Conservation (phyloP, 2,797 vertebrate genomes). For the Hippocampus kuda region DNA sequence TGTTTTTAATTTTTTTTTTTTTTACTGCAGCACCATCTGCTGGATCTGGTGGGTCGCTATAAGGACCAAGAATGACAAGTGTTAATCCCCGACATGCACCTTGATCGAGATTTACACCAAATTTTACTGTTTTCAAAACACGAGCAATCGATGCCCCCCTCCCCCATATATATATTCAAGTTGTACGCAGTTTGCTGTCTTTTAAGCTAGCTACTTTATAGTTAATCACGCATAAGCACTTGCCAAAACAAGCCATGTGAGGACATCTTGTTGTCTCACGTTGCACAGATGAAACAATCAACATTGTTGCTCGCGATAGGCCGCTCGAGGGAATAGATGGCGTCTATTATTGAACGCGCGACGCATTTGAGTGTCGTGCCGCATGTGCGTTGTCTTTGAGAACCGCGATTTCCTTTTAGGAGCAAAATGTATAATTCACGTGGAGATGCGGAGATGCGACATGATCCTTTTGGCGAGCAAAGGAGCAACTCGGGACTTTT, state of each 20-base stretch:
- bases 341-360: not conserved
- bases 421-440: constrained; percentile 3
- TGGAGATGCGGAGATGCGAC: not conserved
- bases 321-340: not conserved
- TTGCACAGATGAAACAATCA: not conserved
- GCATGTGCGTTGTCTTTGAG: not conserved
- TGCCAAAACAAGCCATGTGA: constrained; percentile 6
- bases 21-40: no score
- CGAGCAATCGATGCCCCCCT: no score
- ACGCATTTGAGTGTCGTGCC: no score
- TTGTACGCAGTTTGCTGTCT: not conserved
- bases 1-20: not conserved
- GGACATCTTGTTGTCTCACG: not conserved
- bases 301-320: not conserved
- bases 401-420: constrained; percentile 2
- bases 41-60: no score
- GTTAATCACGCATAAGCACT: not conserved
- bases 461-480: not conserved
- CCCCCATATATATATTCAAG: no score
- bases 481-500: not conserved
- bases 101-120: not conserved
- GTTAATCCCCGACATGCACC: not conserved
- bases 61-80: not conserved
- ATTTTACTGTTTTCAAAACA: no score
- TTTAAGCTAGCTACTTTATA: not conserved